A percentile compares a stretch with the other conserved stretches of the same genome.
phyloP scores from a whole-genome alignment of 2,113 vertebrate species.

The Seriola quinqueradiata region DNA sequence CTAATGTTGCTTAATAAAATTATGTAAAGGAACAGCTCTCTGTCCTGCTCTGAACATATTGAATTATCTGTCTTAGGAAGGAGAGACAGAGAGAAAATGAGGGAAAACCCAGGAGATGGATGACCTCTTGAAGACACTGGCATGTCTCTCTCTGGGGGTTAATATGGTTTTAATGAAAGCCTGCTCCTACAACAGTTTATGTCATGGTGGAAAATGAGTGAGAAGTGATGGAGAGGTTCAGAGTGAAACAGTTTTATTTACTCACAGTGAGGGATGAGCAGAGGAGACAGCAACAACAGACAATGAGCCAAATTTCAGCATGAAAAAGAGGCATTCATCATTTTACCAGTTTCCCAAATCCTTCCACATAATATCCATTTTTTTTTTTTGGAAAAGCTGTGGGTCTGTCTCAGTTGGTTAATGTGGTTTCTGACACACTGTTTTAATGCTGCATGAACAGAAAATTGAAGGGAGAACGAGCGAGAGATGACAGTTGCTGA shows the following conservation, averaged over 20 bases:
- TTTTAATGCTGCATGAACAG: constrained; percentile 61
- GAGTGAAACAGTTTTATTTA: constrained; percentile 32
- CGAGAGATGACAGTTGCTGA: constrained; percentile 63
- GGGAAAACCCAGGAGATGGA: constrained; percentile 44
- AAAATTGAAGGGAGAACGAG: constrained; percentile 57
- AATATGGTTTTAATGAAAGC: constrained; percentile 66
- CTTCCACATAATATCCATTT: constrained; percentile 26
- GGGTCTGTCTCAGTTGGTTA: constrained; percentile 47
- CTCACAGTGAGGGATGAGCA: constrained; percentile 5
- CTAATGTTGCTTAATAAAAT: constrained; percentile 75
- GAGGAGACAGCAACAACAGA: background rate
- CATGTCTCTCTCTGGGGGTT: constrained; percentile 46
- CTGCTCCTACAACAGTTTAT: constrained; percentile 46
- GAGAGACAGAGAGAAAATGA: constrained; percentile 1
- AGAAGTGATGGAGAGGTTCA: constrained; percentile 29
- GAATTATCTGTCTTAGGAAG: constrained; percentile 62
- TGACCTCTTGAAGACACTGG: constrained; percentile 50
- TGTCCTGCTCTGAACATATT: constrained; percentile 57
- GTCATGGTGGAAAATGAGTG: constrained; percentile 30
- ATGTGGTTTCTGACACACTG: constrained; percentile 53
- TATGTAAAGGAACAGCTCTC: constrained; percentile 63
- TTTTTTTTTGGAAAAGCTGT: constrained; percentile 15
- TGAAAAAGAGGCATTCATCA: constrained; percentile 17
- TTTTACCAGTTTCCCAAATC: constrained; percentile 48
- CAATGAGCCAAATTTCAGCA: background rate